Evolutionary conservation across 2,797 vertebrate species (phyloP), one percentile per base, ranked within the genome.

Genomic region (Gymnocypris eckloni): DNA sequence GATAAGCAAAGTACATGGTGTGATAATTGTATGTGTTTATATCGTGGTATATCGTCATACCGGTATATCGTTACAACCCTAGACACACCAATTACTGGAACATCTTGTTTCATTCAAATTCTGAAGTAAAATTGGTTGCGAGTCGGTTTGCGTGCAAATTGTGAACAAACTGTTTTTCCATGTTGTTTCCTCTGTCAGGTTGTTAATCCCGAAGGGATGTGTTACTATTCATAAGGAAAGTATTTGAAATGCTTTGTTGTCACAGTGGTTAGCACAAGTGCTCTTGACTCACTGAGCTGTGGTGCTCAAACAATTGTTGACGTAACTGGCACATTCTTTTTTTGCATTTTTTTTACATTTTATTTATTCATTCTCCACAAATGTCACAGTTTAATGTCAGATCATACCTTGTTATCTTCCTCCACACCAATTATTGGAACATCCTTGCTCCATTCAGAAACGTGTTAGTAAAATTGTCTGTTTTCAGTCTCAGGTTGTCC

Each of bases 371-470:
- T 70, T 81, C 16, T 20, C 13, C 3, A 2, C 18, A 25, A 16
- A 7, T 18, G 43, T 50, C 1, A 1, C 20, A 61, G 39, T 16
- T 45, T 25, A 39, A 59, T 69, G 61, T 52, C n/a, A 37, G n/a
- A 33, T 66, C 37, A 25, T 73, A 16, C 50, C 20, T 83, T 9
- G 16, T 88, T 81, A 72, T 79, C n/a, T 72, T 76, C 43, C 48
- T 45, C 39, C 69, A 39, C 54, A 43, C 20, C 37, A 59, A 25
- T 59, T 78, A 59, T 9, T n/a, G 20, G 10, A 76, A 37, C 33
- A 6, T 54, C 18, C 48, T 13, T 13, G 28, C 52, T 37, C 54
- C 6, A 7, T 54, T 77, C 18, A 8, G 25, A 13, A 77, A 56
- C 20, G 15, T 4, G 3, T 1, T 8, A 56, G 10, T 54, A 39